Base-by-base conservation (phyloP, 2,888 invertebrate species). In the Teleiodes luculella region DNA sequence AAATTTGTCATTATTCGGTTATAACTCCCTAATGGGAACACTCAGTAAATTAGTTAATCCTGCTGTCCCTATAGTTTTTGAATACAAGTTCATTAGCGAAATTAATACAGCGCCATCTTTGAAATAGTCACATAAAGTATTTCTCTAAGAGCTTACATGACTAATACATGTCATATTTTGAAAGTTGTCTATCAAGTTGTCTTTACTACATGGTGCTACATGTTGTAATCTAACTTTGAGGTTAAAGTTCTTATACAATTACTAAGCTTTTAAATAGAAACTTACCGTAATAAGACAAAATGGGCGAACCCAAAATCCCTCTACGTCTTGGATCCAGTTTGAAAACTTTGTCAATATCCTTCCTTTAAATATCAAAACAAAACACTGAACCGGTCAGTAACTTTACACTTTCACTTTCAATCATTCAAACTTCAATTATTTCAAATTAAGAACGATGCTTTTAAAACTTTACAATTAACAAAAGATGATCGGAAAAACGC, bases 241-340 rank as follows among this genome's bases (percentile, higher is more conserved):
- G 49, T 50, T 50, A 37, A 13, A n/a, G n/a, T n/a, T n/a, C n/a
- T n/a, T n/a, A n/a, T n/a, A n/a, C n/a, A n/a, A n/a, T n/a, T n/a
- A n/a, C n/a, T n/a, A n/a, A n/a, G n/a, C n/a, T 24, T 24, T 24
- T 24, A 24, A 24, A 39, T 39, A n/a, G 18, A 24, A 46, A 73
- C 78, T 75, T 66, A 79, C 80, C 66, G 52, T 65, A 58, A 60
- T 65, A 67, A 20, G 57, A 48, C 16, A 61, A 58, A 10, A 64
- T 62, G 24, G 76, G 70, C 10, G 74, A 71, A 11, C 79, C 77
- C 55, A 78, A 66, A 71, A 83, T 72, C 0, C 76, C 76, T 70
- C 65, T 72, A 1, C 83, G 65, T 58, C 81, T 66, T 0, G 82
- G 79, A 81, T 84, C 83, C 84, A 84, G 77, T 55, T 77, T 82